Conservation (phyloP, 2,888 invertebrate genomes). For the Aleiodes alternator region DNA sequence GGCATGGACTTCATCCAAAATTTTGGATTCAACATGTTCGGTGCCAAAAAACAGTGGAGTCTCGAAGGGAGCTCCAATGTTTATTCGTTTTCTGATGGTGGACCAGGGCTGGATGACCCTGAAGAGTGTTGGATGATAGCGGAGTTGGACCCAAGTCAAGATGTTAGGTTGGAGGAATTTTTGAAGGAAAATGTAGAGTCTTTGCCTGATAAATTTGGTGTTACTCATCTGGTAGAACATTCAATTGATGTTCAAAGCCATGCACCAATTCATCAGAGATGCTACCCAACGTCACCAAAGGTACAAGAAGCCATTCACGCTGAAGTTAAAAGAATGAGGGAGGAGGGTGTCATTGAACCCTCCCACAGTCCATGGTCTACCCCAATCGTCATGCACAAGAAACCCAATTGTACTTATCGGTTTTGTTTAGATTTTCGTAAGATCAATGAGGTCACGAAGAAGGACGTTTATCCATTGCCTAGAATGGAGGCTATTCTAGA, state of each 20-base stretch:
- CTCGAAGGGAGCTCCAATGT: too few relatives aligned
- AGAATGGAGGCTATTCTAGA: slow-evolving; percentile 62
- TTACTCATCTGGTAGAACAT: slow-evolving; percentile 21
- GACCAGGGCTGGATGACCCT: not conserved
- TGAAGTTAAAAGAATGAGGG: slow-evolving; percentile 47
- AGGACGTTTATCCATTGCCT: slow-evolving; percentile 64
- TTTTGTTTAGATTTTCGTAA: slow-evolving; percentile 65
- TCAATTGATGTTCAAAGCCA: slow-evolving; percentile 6
- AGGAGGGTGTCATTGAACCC: slow-evolving; percentile 49
- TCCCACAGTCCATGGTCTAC: slow-evolving; percentile 53
- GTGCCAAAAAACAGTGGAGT: too few relatives aligned
- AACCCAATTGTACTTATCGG: slow-evolving; percentile 51
- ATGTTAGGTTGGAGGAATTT: not conserved
- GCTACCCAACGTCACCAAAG: slow-evolving; percentile 46
- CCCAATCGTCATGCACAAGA: slow-evolving; percentile 51
- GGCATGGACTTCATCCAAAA: not conserved
- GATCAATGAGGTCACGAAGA: slow-evolving; percentile 62
- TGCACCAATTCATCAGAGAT: slow-evolving; percentile 47
- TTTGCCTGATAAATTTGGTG: not conserved
- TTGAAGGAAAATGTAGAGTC: not conserved
- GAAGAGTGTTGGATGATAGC: slow-evolving; percentile 5
- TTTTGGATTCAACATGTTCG: too few relatives aligned
- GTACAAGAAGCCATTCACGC: slow-evolving; percentile 33
- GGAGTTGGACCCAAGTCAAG: not conserved
- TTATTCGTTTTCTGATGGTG: too few relatives aligned